Conservation (phyloP, 2,888 invertebrate species). For the Drosophila stalkeri region DNA sequence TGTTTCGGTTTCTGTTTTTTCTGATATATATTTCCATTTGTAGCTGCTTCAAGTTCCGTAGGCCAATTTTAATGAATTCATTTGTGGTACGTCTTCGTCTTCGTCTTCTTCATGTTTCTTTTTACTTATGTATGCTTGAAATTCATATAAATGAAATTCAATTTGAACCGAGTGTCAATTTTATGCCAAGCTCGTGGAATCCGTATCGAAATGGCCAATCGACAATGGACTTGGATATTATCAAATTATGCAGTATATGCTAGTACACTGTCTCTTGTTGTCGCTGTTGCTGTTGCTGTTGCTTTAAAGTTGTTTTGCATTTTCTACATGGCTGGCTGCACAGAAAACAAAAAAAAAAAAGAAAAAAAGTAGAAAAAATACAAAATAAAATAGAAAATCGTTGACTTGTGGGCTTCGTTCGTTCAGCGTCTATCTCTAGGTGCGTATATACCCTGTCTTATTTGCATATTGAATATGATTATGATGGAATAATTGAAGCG, state of each 20-base stretch:
- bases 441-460: slow-evolving; percentile 21
- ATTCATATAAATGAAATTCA: slow-evolving; percentile 47
- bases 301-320: slow-evolving; percentile 48
- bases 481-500: slow-evolving; percentile 67
- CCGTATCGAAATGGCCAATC: slow-evolving; percentile 28
- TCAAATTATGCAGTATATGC: slow-evolving; percentile 63
- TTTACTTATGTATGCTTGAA: slow-evolving; percentile 49
- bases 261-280: slow-evolving; percentile 16
- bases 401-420: slow-evolving; percentile 24
- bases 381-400: slow-evolving; percentile 26
- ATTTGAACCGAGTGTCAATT: slow-evolving; percentile 59
- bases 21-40: slow-evolving; percentile 25
- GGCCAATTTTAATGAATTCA: slow-evolving; percentile 39
- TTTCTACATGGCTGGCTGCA: slow-evolving; percentile 66
- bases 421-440: not conserved
- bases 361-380: slow-evolving; percentile 31
- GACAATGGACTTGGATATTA: slow-evolving; percentile 61
- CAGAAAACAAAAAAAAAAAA: slow-evolving; percentile 46
- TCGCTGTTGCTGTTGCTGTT: not conserved
- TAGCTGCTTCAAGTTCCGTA: slow-evolving; percentile 33
- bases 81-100: slow-evolving; percentile 7
- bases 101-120: not conserved
- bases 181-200: slow-evolving; percentile 41
- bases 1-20: not conserved
- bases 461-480: slow-evolving; percentile 76